Base-by-base conservation (phyloP, 2,797 vertebrate species). In the Smutsia gigantea region DNA sequence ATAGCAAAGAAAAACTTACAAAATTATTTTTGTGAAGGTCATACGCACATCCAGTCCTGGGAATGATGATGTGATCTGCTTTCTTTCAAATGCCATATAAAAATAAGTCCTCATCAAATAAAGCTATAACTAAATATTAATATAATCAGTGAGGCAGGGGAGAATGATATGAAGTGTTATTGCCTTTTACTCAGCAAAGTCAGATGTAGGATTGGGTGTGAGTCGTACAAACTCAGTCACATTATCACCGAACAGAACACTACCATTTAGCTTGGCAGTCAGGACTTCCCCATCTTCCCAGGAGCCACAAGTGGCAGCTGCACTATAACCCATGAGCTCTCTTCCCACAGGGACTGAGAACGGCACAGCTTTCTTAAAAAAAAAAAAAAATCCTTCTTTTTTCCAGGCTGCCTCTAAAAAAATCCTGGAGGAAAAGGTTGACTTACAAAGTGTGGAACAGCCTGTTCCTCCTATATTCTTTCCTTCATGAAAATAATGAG, bases 401-500 rank as follows among this genome's bases (percentile, higher is more conserved):
- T 53, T 72, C 93, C 92, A 71, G 90, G 86, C 53, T 95, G 66
- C 64, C 42, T 89, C 7, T n/a, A 49, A 74, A 82, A 82, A 90
- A 46, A 46, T 46, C 46, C 46, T 51, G 64, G 89, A 46, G 21
- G 92, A 97, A 61, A 2, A 10, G 19, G 18, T 86, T 69, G 53
- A 77, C 17, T 71, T 61, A 79, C 37, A 61, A 86, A 71, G 51
- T 39, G 27, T 85, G 37, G 14, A 63, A 39, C 5, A 87, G 17
- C 49, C 37, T 78, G 17, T 74, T 92, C 87, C 39, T 85, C 39
- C 14, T 25, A 7, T 17, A 51, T 37, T 59, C 13, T 87, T 92
- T 88, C 57, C 39, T 92, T 92, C 66, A 81, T 34, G 94, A 91
- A 95, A 92, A 94, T 94, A 94, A 92, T 87, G 46, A 92, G 25